phyloP scores from a whole-genome alignment of 2,797 vertebrate species.

The Potorous gilbertii region DNA sequence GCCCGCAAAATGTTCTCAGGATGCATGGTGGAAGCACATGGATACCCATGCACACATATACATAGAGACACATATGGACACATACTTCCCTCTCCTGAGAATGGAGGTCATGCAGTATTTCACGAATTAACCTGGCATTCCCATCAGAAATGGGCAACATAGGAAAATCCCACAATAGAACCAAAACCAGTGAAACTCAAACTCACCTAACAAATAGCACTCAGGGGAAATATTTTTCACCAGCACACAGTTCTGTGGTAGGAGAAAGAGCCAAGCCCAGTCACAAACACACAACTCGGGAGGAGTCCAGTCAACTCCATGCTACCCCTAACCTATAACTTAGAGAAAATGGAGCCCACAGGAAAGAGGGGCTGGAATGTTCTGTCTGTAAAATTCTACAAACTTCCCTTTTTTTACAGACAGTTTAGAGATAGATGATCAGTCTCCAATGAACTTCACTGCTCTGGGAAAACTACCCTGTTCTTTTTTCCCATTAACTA shows the following conservation, averaged over 20 bases:
- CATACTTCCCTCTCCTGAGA: conserved; percentile 34
- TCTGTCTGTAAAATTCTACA: not conserved
- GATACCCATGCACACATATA: not conserved
- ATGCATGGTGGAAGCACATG: conserved; percentile 34
- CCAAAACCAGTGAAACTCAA: conserved; percentile 50
- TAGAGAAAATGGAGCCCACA: not conserved
- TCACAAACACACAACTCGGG: not conserved
- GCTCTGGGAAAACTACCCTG: not conserved
- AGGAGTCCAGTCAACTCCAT: not conserved
- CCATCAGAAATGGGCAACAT: conserved; percentile 3
- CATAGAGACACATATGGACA: not conserved
- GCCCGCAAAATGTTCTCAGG: conserved; percentile 67
- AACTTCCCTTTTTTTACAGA: conserved; percentile 20
- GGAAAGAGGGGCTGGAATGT: not conserved
- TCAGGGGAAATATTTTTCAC: conserved; percentile 41
- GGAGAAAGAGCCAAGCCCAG: not conserved
- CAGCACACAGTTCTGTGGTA: conserved; percentile 3
- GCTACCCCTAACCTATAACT: not conserved
- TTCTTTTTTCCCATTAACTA: not conserved
- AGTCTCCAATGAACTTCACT: not conserved
- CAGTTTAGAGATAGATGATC: not conserved
- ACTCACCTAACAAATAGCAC: conserved; percentile 21
- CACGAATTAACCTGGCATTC: conserved; percentile 54
- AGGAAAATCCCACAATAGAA: conserved; percentile 3
- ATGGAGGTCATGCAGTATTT: conserved; percentile 63